phyloP scores from a whole-genome alignment of 30 jellyfish, hydroid and myxozoan species.

The Pelagia noctiluca region DNA sequence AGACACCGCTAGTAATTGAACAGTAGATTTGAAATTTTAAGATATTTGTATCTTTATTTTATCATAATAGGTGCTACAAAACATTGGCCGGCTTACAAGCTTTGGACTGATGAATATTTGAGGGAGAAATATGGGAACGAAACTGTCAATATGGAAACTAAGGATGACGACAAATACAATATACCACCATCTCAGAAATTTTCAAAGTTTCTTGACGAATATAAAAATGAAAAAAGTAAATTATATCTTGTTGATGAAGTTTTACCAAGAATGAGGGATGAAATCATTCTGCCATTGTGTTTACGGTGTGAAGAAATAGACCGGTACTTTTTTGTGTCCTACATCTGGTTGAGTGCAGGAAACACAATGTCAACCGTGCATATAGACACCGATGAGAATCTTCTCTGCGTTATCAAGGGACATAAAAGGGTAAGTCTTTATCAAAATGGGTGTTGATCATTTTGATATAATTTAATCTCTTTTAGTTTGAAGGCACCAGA shows the following conservation, averaged over 20 bases:
- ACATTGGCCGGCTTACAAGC: slow-evolving; percentile 86
- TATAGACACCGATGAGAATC: slow-evolving; percentile 86
- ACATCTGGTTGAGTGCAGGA: slow-evolving; percentile 81
- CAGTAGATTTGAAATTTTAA: too few species aligned
- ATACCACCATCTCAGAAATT: slow-evolving; percentile 68
- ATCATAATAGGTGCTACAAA: slow-evolving; percentile 84
- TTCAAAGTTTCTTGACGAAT: slow-evolving; percentile 48
- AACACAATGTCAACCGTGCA: slow-evolving; percentile 80
- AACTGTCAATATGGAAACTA: slow-evolving; percentile 77
- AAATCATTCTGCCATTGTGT: slow-evolving; percentile 72
- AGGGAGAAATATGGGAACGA: slow-evolving; percentile 66
- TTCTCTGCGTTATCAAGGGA: slow-evolving; percentile 85
- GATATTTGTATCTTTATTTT: too few species aligned
- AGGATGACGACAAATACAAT: slow-evolving; percentile 83
- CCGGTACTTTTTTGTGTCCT: slow-evolving; percentile 80
- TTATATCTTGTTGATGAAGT: slow-evolving; percentile 88
- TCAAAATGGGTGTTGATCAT: neutral
- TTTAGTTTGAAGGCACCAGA: too few species aligned
- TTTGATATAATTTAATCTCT: neutral
- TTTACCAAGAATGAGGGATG: slow-evolving; percentile 84
- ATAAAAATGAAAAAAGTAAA: slow-evolving; percentile 34
- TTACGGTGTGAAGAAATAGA: slow-evolving; percentile 88
- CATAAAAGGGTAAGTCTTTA: slow-evolving; percentile 80
- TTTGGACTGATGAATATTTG: slow-evolving; percentile 84
- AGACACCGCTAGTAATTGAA: too few species aligned